Percentiles rank a stretch among this genome's conserved stretches.
Conservation (phyloP, 2,888 invertebrate genomes). For the Boloria euphrosyne region DNA sequence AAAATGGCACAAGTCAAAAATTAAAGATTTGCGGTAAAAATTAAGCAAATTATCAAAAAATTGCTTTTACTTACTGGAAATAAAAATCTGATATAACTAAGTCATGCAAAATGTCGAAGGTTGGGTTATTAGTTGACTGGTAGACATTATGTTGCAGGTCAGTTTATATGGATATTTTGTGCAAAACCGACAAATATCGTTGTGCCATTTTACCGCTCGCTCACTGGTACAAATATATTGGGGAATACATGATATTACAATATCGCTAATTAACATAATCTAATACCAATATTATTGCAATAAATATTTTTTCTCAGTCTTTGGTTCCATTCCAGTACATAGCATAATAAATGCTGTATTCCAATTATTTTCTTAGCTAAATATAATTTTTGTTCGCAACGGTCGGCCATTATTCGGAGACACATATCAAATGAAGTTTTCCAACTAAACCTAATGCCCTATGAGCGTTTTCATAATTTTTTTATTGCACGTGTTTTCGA, state of each 20-base stretch:
- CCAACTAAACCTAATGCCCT: slow-evolving; percentile 28
- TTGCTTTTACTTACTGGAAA: no score
- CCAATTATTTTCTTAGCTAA: slow-evolving; percentile 51
- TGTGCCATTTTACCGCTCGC: slow-evolving; percentile 9
- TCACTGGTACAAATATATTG: not conserved
- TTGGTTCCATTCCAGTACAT: slow-evolving; percentile 73
- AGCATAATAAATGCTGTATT: slow-evolving; percentile 61
- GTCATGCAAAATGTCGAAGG: no score
- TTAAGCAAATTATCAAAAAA: no score
- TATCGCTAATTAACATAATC: slow-evolving; percentile 57
- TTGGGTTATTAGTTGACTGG: no score
- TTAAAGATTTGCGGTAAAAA: not conserved
- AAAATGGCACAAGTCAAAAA: slow-evolving; percentile 8
- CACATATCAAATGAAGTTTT: slow-evolving; percentile 57
- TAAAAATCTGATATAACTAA: no score
- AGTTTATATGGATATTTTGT: not conserved
- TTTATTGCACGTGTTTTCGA: slow-evolving; percentile 69
- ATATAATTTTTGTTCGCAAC: slow-evolving; percentile 53
- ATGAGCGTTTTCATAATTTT: slow-evolving; percentile 24
- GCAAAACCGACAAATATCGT: not conserved
- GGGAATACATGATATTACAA: slow-evolving; percentile 31
- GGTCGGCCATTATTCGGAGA: slow-evolving; percentile 21
- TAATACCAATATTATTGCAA: slow-evolving; percentile 70
- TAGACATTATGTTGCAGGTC: not conserved
- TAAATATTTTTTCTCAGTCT: slow-evolving; percentile 73